Base-by-base conservation (phyloP, 2,888 invertebrate species). In the Drosophila melanocephala region DNA sequence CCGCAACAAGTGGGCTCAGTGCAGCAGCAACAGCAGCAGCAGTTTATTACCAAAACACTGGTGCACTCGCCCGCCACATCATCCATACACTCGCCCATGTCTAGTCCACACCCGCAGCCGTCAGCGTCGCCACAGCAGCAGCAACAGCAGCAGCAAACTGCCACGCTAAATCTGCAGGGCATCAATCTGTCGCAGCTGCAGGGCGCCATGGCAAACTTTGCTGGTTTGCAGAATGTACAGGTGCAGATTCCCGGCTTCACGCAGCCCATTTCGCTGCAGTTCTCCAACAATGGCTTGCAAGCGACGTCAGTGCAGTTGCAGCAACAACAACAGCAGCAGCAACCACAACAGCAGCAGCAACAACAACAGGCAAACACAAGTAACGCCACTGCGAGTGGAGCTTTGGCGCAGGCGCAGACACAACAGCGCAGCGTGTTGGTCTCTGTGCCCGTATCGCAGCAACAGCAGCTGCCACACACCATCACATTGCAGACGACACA, bases 181-280 rank as follows among this genome's bases (percentile, higher is more conserved):
- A 95, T 97, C 81, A 97, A 97, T 93, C 94, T 97, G 83, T 95
- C 96, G 62, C 95, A 95, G 90, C 93, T 96, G 75, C 95, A 95
- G 84, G 95, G 97, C 65, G 93, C 93, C 12, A 93, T 94, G 90
- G 91, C 93, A 10, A 93, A 93, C 66, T 93, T 94, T 68, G 96
- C 96, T 74, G 96, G 96, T 35, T 94, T 97, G 59, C 97, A 97
- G 92, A 97, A 97, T 93, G 96, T 97, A 63, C 88, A 89, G 32
- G 95, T 97, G 57, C 97, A 97, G 92, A 96, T 97, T 88, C 97
- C 97, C 16, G 97, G 97, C 50, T 95, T 97, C 66, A 95, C 97
- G n/a, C 97, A 97, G 82, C 97, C 97, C 6, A 97, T 97, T 84
- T 97, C 97, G 59, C 94, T 97, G 87, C 96, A 96, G 50, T 93